phyloP scores from a whole-genome alignment of 2,888 invertebrate genomes.

The Euzophera pinguis region DNA sequence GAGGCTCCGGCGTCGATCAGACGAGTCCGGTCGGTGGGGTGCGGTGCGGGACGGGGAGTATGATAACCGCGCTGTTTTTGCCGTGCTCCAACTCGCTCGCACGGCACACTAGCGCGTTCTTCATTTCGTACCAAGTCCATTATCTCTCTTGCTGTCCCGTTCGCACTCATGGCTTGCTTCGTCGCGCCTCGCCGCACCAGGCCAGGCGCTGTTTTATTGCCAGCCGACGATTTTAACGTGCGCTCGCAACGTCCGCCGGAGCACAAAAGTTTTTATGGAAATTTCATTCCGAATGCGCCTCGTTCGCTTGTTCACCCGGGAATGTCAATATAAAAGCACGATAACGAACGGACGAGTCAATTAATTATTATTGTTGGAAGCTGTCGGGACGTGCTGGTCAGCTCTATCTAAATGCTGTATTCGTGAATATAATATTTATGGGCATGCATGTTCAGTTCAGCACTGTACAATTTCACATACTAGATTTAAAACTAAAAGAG shows the following conservation, averaged over 20 bases:
- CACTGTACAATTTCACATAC: no score
- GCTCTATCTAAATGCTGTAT: constrained; percentile 57
- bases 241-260: constrained; percentile 79
- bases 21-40: constrained; percentile 57
- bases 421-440: constrained; percentile 22
- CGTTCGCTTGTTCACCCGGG: constrained; percentile 72
- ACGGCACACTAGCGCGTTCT: constrained; percentile 73
- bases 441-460: neutral
- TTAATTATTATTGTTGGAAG: constrained; percentile 79
- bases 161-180: constrained; percentile 60
- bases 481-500: no score
- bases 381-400: constrained; percentile 67
- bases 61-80: constrained; percentile 79
- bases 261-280: constrained; percentile 81
- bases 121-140: constrained; percentile 76
- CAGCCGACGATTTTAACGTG: constrained; percentile 80
- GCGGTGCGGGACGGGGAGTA: constrained; percentile 39
- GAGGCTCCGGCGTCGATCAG: constrained; percentile 69
- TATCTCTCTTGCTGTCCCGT: constrained; percentile 68
- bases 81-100: constrained; percentile 72
- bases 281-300: constrained; percentile 79
- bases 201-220: constrained; percentile 80
- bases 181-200: constrained; percentile 77
- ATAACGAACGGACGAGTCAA: constrained; percentile 80
- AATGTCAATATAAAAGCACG: constrained; percentile 79